phyloP scores from a whole-genome alignment of 2,113 vertebrate genomes.

The Gallinago media region DNA sequence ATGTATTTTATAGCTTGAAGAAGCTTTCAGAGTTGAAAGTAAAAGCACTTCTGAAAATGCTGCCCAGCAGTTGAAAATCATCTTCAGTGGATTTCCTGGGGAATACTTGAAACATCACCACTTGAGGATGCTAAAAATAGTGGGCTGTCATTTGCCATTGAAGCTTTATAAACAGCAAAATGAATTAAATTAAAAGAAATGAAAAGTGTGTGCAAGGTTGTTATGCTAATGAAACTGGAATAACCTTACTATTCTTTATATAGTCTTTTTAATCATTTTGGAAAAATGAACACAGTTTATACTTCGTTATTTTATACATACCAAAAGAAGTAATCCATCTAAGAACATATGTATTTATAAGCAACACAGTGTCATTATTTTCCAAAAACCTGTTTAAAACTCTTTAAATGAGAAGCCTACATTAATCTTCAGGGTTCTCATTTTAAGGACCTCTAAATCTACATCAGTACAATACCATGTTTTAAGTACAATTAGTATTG shows the following conservation, averaged over 20 bases:
- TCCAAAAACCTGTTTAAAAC: background rate
- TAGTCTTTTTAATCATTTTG: background rate
- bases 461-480: background rate
- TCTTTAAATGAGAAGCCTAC: background rate
- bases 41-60: background rate
- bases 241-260: background rate
- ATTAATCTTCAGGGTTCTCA: background rate
- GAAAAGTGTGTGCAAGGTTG: background rate
- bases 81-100: background rate
- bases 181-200: background rate
- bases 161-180: background rate
- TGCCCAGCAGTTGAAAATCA: background rate
- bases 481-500: background rate
- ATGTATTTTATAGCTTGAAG: background rate
- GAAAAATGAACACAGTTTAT: background rate
- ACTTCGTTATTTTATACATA: background rate
- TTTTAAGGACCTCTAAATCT: background rate
- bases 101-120: background rate
- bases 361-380: background rate
- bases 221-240: background rate
- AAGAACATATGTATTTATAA: background rate
- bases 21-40: background rate
- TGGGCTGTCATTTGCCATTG: background rate
- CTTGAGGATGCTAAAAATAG: background rate
- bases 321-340: background rate